Evolutionary conservation across 2,113 vertebrate species (phyloP).

Genomic region (Hydropotes inermis): DNA sequence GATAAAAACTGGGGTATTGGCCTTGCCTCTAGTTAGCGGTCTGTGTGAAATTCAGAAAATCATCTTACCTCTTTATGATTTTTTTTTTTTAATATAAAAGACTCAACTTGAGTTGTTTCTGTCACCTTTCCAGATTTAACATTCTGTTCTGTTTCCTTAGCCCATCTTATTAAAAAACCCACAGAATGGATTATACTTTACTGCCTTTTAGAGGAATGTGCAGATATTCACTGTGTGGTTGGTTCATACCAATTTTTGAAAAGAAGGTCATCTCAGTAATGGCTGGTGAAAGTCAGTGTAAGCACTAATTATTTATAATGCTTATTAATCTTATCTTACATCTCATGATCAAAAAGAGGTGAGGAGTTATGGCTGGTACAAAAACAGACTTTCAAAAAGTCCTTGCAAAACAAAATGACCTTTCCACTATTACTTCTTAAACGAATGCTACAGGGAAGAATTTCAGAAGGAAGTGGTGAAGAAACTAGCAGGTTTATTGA

Average conservation of each 20-base stretch:
- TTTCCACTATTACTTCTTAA: neutral
- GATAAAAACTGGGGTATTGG: neutral
- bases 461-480: neutral
- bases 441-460: neutral
- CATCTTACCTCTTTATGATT: neutral
- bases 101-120: neutral
- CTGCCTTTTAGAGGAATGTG: neutral
- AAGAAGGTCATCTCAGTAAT: slow-evolving; percentile 37
- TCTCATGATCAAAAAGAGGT: slow-evolving; percentile 49
- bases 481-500: neutral
- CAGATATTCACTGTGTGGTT: neutral
- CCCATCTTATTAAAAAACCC: neutral
- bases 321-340: slow-evolving; percentile 60
- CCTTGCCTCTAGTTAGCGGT: neutral
- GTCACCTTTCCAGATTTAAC: neutral
- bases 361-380: neutral
- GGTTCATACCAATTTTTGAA: slow-evolving; percentile 32
- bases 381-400: slow-evolving; percentile 40
- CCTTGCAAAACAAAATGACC: slow-evolving; percentile 40
- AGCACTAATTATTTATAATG: slow-evolving; percentile 53
- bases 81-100: neutral
- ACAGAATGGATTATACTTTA: neutral
- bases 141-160: neutral
- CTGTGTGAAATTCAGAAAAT: neutral
- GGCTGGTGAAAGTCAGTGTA: slow-evolving; percentile 44